Evolutionary conservation across 2,113 vertebrate species (phyloP).

Genomic region (Silurus glanis): DNA sequence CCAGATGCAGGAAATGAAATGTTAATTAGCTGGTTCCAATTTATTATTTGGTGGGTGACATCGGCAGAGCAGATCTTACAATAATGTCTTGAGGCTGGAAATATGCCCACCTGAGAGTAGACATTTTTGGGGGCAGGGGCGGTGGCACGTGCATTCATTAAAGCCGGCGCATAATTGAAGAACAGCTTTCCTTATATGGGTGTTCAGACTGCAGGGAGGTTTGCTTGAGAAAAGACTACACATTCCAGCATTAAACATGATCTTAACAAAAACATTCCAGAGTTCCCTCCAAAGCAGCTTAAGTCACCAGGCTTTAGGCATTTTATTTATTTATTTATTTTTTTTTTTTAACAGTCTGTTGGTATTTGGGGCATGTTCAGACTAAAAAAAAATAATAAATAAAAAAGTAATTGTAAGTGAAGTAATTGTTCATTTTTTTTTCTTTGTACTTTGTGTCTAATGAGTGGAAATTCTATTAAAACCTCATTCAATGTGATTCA

Average conservation of each 20-base stretch:
- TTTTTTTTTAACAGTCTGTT: background rate
- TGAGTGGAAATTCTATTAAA: background rate
- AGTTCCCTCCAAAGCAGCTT: constrained; percentile 16
- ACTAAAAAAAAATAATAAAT: background rate
- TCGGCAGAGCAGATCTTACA: background rate
- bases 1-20: constrained; percentile 11
- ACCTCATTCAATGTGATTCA: background rate
- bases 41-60: constrained; percentile 23
- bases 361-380: constrained; percentile 26
- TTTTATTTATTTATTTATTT: background rate
- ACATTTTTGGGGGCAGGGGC: too few relatives aligned
- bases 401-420: too few relatives aligned
- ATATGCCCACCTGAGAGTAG: constrained; percentile 24
- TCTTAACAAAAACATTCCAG: constrained; percentile 46
- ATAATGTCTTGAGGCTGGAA: constrained; percentile 13
- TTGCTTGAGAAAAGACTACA: constrained; percentile 9
- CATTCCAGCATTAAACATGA: constrained; percentile 37
- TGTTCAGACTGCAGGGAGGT: background rate
- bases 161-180: constrained; percentile 3
- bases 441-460: background rate
- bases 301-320: constrained; percentile 24
- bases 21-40: constrained; percentile 34
- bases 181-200: constrained; percentile 20
- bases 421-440: background rate
- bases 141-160: background rate